phyloP scores from a whole-genome alignment of 2,113 vertebrate species.

The Seriola rivoliana region DNA sequence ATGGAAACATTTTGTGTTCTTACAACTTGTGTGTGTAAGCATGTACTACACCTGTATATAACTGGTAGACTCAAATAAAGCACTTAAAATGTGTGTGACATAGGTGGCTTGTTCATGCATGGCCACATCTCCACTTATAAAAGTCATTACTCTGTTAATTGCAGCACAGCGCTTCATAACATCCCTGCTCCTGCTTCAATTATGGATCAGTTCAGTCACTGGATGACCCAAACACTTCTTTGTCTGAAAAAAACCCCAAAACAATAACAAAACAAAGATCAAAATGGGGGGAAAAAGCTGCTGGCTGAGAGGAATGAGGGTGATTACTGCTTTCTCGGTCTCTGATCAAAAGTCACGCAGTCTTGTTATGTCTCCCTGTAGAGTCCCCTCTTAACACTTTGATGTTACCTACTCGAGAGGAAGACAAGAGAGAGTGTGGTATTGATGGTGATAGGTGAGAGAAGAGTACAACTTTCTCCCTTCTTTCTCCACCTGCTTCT shows the following conservation, averaged over 20 bases:
- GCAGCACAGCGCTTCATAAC: constrained; percentile 40
- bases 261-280: background rate
- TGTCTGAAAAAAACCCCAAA: constrained; percentile 10
- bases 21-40: background rate
- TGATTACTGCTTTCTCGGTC: background rate
- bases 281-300: constrained; percentile 34
- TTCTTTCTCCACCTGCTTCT: background rate
- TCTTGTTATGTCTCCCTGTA: background rate
- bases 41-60: background rate
- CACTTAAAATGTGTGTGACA: background rate
- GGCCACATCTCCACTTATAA: constrained; percentile 34
- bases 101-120: background rate
- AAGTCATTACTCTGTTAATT: constrained; percentile 57
- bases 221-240: constrained; percentile 27
- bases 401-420: background rate
- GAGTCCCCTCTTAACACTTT: background rate
- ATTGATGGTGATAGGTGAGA: background rate
- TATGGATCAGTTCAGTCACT: constrained; percentile 48
- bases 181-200: constrained; percentile 54
- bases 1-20: constrained; percentile 1
- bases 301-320: background rate
- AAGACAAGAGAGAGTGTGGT: background rate
- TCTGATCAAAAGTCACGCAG: constrained; percentile 1
- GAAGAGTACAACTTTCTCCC: background rate
- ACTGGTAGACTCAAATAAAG: constrained; percentile 7